Evolutionary conservation across 2,888 invertebrate species (phyloP), one percentile per base, ranked within the genome.

Genomic region (Epistrophella euchroma): DNA sequence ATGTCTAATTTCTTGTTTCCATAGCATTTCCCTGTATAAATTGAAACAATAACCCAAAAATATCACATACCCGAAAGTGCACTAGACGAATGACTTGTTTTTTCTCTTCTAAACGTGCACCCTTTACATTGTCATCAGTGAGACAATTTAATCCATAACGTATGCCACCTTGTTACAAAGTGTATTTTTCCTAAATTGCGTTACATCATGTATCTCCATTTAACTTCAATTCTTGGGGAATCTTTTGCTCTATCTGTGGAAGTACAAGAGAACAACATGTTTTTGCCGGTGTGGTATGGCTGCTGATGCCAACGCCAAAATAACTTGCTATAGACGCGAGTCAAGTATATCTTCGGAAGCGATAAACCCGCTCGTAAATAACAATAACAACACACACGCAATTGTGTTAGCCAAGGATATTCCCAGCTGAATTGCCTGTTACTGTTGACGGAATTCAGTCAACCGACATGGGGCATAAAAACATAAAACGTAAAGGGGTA

Each of bases 101-200:
- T 4, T 19, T 6, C 22, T 15, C 11, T 66, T 0, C 32, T 17
- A 25, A 9, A 17, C 7, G 52, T 56, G 47, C 76, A 85, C 85
- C 85, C 85, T 72, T 80, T 76, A 68, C 28, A 55, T 50, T 85
- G 84, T 80, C 84, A 75, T 84, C 66, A 60, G 35, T 52, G 70
- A 73, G 52, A 77, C 86, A 52, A 82, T 86, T 82, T 73, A 86
- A 82, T 82, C 77, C 82, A 77, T 77, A 82, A 86, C 77, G 86
- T 77, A 82, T 77, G 82, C 82, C 86, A 86, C 86, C 86, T 86
- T 86, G 82, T 86, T 82, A 82, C 86, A 82, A 77, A 86, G 86
- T 86, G 86, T 82, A 82, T 68, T 64, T 60, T 76, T 73, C n/a
- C 15, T 40, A n/a, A 86, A 86, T 52, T 86, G 82, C 77, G 74